These are phyloP conservation scores for Spinus olivaceus DNA, from an alignment of 2,797 vertebrate genomes.

Conservation along the genomic window DNA sequence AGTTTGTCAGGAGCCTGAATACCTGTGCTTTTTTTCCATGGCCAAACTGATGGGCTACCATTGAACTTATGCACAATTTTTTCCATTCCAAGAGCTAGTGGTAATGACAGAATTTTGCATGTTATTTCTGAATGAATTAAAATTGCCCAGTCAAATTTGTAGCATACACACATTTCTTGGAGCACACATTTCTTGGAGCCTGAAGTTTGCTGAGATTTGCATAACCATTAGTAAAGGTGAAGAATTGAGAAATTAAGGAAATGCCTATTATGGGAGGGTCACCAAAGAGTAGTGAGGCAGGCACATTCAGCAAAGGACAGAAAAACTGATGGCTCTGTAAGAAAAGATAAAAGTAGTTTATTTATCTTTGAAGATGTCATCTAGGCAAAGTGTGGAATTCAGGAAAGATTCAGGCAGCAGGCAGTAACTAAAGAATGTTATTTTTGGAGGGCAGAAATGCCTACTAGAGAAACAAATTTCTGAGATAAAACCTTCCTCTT, in stretches of 20 bases:
- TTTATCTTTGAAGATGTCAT: background rate
- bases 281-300: background rate
- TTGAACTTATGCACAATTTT: background rate
- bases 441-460: background rate
- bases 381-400: background rate
- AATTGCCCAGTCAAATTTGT: background rate
- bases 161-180: background rate
- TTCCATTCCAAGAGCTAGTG: background rate
- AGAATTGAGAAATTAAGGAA: conserved; percentile 1
- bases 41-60: background rate
- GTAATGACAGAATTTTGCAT: background rate
- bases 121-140: background rate
- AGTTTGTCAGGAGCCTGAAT: background rate
- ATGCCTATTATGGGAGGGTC: background rate
- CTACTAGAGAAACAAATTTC: background rate
- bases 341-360: background rate
- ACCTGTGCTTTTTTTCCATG: background rate
- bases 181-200: background rate
- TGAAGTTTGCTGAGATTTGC: background rate
- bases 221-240: background rate
- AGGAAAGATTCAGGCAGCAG: background rate
- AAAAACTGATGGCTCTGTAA: background rate
- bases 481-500: background rate
- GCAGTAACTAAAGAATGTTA: background rate
- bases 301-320: background rate